Evolutionary conservation across 2,113 vertebrate species (phyloP).

Genomic region (Eptesicus fuscus): DNA sequence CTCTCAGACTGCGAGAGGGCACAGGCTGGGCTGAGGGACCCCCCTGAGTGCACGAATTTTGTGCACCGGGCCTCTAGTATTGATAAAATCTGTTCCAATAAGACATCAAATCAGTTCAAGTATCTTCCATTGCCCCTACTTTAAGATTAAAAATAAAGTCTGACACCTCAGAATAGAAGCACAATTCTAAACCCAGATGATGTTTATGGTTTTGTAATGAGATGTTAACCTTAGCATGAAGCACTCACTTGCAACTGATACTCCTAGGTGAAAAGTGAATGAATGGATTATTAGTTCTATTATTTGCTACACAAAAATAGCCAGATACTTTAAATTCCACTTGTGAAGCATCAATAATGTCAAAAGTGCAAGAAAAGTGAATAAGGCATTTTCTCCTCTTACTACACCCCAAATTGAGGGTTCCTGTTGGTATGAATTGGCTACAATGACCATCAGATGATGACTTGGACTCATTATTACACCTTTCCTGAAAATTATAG

Average conservation of each 20-base stretch:
- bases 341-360: neutral
- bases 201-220: neutral
- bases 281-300: neutral
- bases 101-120: neutral
- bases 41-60: too few relatives aligned
- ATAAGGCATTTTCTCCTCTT: neutral
- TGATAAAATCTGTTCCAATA: neutral
- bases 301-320: neutral
- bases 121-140: neutral
- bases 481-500: neutral
- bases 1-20: too few relatives aligned
- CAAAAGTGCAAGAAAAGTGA: neutral
- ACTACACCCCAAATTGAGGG: neutral
- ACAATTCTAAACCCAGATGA: neutral
- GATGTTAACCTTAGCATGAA: neutral
- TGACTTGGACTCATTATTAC: neutral
- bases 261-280: neutral
- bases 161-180: neutral
- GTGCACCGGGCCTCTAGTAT: too few relatives aligned
- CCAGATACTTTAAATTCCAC: neutral
- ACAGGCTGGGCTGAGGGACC: too few relatives aligned
- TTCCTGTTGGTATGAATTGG: neutral
- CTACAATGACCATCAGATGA: neutral
- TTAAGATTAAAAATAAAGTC: neutral
- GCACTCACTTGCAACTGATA: neutral